Conservation (phyloP, 2,888 invertebrate genomes). For the Epiperipatus broadwayi region DNA sequence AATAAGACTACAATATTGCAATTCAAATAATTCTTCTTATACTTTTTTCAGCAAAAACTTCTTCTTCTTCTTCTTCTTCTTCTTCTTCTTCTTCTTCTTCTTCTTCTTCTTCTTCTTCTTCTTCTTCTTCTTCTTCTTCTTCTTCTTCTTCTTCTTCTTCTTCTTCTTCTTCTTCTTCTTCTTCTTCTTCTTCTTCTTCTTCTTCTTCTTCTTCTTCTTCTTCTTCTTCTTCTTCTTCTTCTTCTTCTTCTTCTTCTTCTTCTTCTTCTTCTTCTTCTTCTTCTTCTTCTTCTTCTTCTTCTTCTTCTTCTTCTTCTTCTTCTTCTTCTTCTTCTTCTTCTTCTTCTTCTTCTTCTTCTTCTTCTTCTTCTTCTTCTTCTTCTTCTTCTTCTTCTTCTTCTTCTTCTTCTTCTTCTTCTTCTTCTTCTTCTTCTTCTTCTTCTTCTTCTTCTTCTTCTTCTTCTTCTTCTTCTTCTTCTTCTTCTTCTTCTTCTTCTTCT, state of each 20-base stretch:
- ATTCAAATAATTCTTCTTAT: no score
- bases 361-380: background rate
- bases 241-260: background rate
- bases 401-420: background rate
- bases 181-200: background rate
- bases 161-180: background rate
- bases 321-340: background rate
- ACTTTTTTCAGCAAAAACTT: no score
- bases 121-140: background rate
- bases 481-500: constrained; percentile 4
- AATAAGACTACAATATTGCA: no score
- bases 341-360: background rate
- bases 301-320: background rate
- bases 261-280: background rate
- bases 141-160: background rate
- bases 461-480: constrained; percentile 4
- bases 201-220: background rate
- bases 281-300: background rate
- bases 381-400: background rate
- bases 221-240: background rate
- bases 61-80: background rate
- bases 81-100: background rate
- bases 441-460: constrained; percentile 1
- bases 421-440: background rate
- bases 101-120: background rate